Evolutionary conservation across 2,113 vertebrate species (phyloP).

Genomic region (Chunga burmeisteri): DNA sequence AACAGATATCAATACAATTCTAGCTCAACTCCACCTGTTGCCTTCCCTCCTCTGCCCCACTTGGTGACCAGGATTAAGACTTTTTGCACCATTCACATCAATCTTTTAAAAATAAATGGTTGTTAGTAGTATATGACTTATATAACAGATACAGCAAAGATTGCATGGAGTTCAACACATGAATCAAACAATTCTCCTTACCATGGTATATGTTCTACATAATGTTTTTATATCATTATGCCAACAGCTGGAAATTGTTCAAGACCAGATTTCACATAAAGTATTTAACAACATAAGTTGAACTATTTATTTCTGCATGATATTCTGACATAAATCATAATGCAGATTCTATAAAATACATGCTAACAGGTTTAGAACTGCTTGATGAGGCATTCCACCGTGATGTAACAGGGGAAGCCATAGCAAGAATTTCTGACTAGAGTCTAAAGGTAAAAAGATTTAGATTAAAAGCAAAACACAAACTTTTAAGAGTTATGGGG

Average conservation of each 20-base stretch:
- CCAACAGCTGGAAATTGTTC: not conserved
- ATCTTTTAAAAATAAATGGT: not conserved
- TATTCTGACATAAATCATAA: not conserved
- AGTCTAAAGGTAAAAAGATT: not conserved
- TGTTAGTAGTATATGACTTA: not conserved
- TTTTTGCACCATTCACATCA: not conserved
- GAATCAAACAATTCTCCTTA: not conserved
- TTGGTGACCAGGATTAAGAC: not conserved
- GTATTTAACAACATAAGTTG: not conserved
- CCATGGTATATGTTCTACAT: not conserved
- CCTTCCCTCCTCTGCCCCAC: rapidly evolving
- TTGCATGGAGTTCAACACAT: not conserved
- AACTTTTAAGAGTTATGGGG: not conserved
- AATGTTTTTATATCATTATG: not conserved
- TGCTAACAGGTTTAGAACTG: not conserved
- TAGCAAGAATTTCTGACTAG: not conserved
- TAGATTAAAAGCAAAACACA: not conserved
- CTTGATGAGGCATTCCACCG: not conserved
- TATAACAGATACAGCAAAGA: not conserved
- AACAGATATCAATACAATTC: not conserved
- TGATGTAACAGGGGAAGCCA: not conserved
- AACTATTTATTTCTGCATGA: not conserved
- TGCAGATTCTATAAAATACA: not conserved
- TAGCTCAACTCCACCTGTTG: rapidly evolving
- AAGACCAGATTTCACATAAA: not conserved